Conservation (phyloP, 2,888 invertebrate genomes). For the Ophion slaviceki region DNA sequence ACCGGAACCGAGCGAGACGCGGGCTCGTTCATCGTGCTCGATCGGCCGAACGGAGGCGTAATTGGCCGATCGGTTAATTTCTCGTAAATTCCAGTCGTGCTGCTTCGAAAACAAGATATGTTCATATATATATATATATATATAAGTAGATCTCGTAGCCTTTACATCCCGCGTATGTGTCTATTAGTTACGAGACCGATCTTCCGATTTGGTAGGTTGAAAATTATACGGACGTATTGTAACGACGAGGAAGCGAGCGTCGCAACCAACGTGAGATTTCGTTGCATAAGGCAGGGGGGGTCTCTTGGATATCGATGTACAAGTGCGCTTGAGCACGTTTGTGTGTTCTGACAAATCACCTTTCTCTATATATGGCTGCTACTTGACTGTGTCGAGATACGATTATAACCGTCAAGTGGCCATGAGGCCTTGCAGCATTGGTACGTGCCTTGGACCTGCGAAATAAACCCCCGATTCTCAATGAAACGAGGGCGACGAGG, state of each 20-base stretch:
- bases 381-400: constrained; percentile 42
- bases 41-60: constrained; percentile 71
- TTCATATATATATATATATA: not conserved
- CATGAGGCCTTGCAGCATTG: not conserved
- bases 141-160: not conserved
- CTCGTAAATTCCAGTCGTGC: constrained; percentile 71
- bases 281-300: constrained; percentile 47
- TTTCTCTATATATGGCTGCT: constrained; percentile 59
- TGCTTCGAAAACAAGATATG: constrained; percentile 17
- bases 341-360: constrained; percentile 43
- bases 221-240: constrained; percentile 31
- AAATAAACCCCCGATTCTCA: not conserved
- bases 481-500: not conserved
- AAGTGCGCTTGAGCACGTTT: not conserved
- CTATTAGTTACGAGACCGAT: constrained; percentile 27
- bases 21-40: constrained; percentile 71
- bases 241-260: constrained; percentile 21
- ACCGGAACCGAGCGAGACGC: constrained; percentile 70
- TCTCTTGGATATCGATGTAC: not conserved
- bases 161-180: not conserved
- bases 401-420: constrained; percentile 26
- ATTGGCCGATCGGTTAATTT: constrained; percentile 79
- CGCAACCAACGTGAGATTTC: constrained; percentile 21
- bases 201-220: constrained; percentile 5
- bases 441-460: not conserved